Evolutionary conservation across 2,888 invertebrate species (phyloP), one percentile per base, ranked within the genome.

Genomic region (Lottia gigantea): DNA sequence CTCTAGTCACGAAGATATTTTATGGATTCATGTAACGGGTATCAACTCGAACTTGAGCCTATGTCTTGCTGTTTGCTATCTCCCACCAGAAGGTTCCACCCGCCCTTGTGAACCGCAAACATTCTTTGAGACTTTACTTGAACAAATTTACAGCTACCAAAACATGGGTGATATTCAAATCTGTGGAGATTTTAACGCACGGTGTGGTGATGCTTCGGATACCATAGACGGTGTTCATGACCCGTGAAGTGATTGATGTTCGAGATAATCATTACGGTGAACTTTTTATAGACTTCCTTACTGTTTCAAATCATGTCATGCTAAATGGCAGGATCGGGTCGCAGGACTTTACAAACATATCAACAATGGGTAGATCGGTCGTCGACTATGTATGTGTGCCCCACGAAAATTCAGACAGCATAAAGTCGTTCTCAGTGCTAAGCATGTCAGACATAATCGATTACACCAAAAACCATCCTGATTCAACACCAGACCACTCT

Each of bases 151-250:
- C 55, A 19, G 55, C 14, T 55, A 12, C 55, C 55, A 55, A 55
- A 55, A 55, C 23, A 55, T 23, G 11, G 55, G 55, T 55, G 55
- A 55, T 55, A 23, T 55, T 55, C 23, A 55, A 19, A 55, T 55
- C n/a, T 55, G 55, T 55, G 55, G 55, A n/a, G 55, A 55, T 55
- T 55, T 55, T 55, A 55, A 55, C 23, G 55, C 55, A n/a, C 55
- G 55, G n/a, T 55, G 55, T 55, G 55, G 55, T 55, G 55, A 55
- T 2, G n/a, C 55, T 19, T 55, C 55, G 14, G 55, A 55, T 55
- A 55, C 23, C 19, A 55, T 19, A 19, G 55, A 55, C 55, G 55
- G 19, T 55, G 55, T 55, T 55, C 19, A n/a, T 19, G 23, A 19
- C 55, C n/a, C n/a, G 55, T 8, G 15, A 19, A 55, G 55, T 55